Conservation (phyloP, 2,888 invertebrate genomes). For the Uropetala carovei region DNA sequence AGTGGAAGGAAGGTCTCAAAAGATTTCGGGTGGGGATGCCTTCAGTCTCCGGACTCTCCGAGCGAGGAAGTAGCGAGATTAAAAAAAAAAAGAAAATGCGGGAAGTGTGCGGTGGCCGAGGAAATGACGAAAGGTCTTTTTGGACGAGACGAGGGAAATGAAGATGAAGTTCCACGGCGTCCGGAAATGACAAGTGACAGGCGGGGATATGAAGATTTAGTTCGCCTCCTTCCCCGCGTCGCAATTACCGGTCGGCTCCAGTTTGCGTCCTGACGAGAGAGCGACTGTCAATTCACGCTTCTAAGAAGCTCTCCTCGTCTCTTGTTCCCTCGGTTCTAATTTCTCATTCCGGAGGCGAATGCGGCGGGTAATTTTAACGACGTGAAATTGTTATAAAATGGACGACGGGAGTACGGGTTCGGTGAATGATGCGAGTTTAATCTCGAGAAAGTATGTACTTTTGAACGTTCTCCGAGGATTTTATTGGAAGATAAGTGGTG, state of each 20-base stretch:
- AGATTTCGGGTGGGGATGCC: not conserved
- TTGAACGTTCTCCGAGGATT: too few relatives aligned
- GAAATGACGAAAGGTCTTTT: conserved; percentile 14
- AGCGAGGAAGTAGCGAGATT: not conserved
- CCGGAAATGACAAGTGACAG: conserved; percentile 52
- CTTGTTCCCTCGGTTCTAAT: not conserved
- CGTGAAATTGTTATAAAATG: not conserved
- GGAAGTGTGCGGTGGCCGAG: not conserved
- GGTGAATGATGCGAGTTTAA: too few relatives aligned
- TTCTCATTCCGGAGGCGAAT: not conserved
- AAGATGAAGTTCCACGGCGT: conserved; percentile 4
- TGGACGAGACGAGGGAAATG: not conserved
- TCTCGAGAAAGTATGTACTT: too few relatives aligned
- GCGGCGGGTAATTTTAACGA: not conserved
- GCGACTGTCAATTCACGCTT: not conserved
- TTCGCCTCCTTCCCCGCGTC: not conserved
- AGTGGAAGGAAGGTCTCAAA: not conserved
- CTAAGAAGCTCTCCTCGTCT: not conserved
- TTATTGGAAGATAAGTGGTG: too few relatives aligned
- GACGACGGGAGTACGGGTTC: not conserved
- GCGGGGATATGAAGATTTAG: conserved; percentile 46
- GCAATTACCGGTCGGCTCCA: not conserved
- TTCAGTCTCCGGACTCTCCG: not conserved
- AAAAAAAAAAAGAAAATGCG: not conserved
- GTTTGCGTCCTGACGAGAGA: not conserved